Evolutionary conservation across 2,888 invertebrate genomes (phyloP).

Genomic region (Drosophila tanythrix): DNA sequence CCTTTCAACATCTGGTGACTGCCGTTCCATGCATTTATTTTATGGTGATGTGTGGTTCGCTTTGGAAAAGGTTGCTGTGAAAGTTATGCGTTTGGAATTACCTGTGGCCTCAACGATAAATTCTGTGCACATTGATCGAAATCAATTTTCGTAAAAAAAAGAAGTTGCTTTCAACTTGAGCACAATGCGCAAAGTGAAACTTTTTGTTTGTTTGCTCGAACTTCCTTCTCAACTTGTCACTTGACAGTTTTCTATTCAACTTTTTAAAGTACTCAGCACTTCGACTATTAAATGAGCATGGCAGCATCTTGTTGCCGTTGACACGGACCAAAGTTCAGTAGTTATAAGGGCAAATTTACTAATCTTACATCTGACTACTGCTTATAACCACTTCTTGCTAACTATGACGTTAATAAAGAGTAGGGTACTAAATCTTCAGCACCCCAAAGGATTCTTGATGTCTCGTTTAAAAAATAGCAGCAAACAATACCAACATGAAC

Average conservation of each 20-base stretch:
- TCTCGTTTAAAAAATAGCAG: constrained; percentile 6
- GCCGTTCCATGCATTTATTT: constrained; percentile 26
- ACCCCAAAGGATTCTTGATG: background rate
- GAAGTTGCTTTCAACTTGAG: constrained; percentile 3
- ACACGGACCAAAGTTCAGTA: background rate
- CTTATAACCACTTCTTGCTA: background rate
- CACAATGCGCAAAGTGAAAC: constrained; percentile 5
- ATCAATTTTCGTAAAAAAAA: constrained; percentile 21
- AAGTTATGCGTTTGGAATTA: constrained; percentile 22
- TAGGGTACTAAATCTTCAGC: background rate
- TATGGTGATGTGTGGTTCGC: constrained; percentile 40
- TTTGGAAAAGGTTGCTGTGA: constrained; percentile 6
- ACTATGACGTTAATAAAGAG: background rate
- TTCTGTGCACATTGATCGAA: constrained; percentile 16
- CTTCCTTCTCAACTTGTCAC: constrained; percentile 10
- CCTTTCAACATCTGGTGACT: constrained; percentile 39
- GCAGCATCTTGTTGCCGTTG: background rate
- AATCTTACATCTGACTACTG: background rate
- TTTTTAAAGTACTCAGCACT: constrained; percentile 7
- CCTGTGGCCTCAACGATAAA: constrained; percentile 7
- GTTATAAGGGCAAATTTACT: background rate
- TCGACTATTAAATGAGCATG: background rate
- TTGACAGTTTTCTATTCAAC: constrained; percentile 38
- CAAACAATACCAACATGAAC: constrained; percentile 25
- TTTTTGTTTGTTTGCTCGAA: constrained; percentile 13